These are phyloP conservation scores for Clistopyga incitator DNA, from an alignment of 2,888 invertebrate genomes.

Conservation along the genomic window DNA sequence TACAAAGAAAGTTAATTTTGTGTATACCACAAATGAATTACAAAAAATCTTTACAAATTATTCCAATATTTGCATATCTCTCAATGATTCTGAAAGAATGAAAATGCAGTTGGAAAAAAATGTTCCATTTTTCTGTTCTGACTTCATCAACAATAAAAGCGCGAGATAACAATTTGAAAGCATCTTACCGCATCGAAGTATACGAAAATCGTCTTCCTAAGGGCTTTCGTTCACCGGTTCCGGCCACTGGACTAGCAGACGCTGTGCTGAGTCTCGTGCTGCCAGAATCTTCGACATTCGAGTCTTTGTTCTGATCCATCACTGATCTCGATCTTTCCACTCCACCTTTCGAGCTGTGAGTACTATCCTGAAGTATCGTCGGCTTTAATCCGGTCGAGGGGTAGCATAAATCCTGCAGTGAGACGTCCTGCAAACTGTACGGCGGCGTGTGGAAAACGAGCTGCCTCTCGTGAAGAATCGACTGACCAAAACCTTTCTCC, in stretches of 20 bases:
- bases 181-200: slow-evolving; percentile 85
- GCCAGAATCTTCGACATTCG: slow-evolving; percentile 73
- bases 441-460: slow-evolving; percentile 96
- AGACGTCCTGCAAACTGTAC: slow-evolving; percentile 91
- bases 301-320: slow-evolving; percentile 79
- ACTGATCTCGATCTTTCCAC: slow-evolving; percentile 82
- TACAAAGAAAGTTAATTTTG: no score
- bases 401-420: slow-evolving; percentile 87
- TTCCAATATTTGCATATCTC: not conserved
- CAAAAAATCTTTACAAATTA: not conserved
- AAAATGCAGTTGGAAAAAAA: not conserved
- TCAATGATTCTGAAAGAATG: not conserved
- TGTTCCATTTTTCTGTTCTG: no score
- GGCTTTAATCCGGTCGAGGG: slow-evolving; percentile 74
- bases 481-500: slow-evolving; percentile 97
- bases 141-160: slow-evolving; percentile 52
- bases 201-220: slow-evolving; percentile 88
- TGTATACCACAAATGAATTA: no score
- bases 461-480: slow-evolving; percentile 94
- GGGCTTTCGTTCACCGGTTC: slow-evolving; percentile 83
- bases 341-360: slow-evolving; percentile 74
- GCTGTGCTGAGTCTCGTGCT: slow-evolving; percentile 78
- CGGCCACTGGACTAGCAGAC: slow-evolving; percentile 84
- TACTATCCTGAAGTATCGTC: slow-evolving; percentile 73
- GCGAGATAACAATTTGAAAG: slow-evolving; percentile 28